Conservation (phyloP, 2,888 invertebrate species). For the Lasioglossum morio region DNA sequence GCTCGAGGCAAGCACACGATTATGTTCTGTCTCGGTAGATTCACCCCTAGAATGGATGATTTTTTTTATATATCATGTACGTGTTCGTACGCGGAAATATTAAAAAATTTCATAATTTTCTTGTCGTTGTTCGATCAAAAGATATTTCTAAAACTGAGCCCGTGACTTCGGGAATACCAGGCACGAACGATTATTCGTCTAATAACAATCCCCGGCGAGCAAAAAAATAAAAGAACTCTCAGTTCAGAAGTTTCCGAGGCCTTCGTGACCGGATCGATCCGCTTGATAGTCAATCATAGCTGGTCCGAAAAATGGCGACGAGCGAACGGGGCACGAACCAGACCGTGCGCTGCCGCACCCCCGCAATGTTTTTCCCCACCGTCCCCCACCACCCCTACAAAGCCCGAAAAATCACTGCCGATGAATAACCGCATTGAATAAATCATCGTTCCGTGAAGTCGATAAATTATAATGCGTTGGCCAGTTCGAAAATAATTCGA, state of each 20-base stretch:
- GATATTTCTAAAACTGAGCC: background rate
- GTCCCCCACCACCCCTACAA: background rate
- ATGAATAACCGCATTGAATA: slow-evolving; percentile 17
- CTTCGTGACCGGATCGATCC: slow-evolving; percentile 6
- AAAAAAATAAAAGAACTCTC: background rate
- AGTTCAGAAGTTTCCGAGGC: slow-evolving; percentile 6
- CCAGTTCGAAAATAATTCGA: slow-evolving; percentile 34
- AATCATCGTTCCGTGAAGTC: slow-evolving; percentile 35
- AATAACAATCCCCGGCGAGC: background rate
- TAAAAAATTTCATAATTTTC: too few relatives aligned
- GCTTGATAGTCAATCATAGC: background rate
- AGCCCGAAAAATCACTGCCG: slow-evolving; percentile 9
- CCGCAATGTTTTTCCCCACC: background rate
- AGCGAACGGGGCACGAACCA: background rate
- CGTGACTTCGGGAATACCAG: background rate
- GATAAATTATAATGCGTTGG: slow-evolving; percentile 51
- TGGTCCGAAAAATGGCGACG: slow-evolving; percentile 7
- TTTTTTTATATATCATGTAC: too few relatives aligned
- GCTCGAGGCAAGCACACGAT: too few relatives aligned
- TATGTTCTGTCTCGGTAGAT: too few relatives aligned
- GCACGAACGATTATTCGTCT: background rate
- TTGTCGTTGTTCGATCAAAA: too few relatives aligned
- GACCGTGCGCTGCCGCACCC: background rate
- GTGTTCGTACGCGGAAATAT: too few relatives aligned
- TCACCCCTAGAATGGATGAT: too few relatives aligned